Conservation (phyloP, 2,888 invertebrate species). For the Cerceris rybyensis region DNA sequence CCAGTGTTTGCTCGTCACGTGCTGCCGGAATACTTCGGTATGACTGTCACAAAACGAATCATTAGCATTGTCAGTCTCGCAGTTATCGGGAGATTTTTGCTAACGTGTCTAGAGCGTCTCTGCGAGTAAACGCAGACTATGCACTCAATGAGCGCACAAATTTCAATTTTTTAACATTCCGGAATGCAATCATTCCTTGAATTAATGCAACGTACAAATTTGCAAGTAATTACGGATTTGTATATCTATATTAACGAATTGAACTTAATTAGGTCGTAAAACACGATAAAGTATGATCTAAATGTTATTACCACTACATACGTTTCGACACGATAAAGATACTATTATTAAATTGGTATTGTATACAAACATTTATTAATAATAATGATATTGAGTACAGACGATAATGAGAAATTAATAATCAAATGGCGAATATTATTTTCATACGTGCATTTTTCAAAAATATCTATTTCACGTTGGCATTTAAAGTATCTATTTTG, state of each 20-base stretch:
- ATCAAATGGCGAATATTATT: no score
- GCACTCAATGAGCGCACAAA: neutral
- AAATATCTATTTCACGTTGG: no score
- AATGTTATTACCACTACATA: neutral
- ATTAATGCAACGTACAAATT: neutral
- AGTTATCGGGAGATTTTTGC: neutral
- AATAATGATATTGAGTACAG: neutral
- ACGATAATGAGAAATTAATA: neutral
- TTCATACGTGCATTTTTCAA: no score
- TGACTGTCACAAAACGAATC: conserved; percentile 20
- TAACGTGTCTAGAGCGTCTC: neutral
- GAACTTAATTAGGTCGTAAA: neutral
- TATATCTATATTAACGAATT: neutral
- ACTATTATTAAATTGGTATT: neutral
- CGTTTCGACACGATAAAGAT: neutral
- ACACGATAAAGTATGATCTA: neutral
- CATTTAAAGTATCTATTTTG: no score
- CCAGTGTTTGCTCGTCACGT: conserved; percentile 22
- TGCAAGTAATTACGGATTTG: neutral
- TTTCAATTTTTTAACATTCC: neutral
- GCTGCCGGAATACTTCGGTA: conserved; percentile 6
- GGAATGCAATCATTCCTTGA: neutral
- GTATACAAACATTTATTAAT: neutral
- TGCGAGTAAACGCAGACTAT: neutral
- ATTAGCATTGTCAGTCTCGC: conserved; percentile 3